Base-by-base conservation (phyloP, 2,888 invertebrate genomes). In the Melanostoma scalare region DNA sequence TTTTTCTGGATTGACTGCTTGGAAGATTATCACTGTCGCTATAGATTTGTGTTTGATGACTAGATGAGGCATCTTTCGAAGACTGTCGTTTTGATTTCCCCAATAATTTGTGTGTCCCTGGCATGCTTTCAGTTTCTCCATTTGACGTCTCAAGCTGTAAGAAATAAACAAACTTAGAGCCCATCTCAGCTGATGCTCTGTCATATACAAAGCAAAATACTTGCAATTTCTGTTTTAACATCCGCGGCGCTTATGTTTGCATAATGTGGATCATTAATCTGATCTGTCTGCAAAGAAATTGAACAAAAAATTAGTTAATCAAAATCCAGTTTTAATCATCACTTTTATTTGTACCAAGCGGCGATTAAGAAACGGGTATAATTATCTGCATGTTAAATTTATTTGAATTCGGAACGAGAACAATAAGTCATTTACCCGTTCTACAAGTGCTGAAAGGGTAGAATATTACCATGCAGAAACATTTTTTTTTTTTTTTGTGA, bases 211-310 rank as follows among this genome's bases (percentile, higher is more conserved):
- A 33, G 6, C 35, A 71, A 55, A 36, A 73, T 86, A 90, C 90
- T 90, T 88, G 89, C 90, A 87, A 90, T 89, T 89, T 90, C 90
- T 56, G 90, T 90, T 88, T 90, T 90, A 80, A 90, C 90, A 88
- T 90, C 90, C 67, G 90, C 90, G 72, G 90, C 90, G 71, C 89
- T 89, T 73, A 90, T 90, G 85, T 88, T 90, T n/a, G 46, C 58
- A 3, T 71, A 84, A 58, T 84, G 74, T 42, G 73, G 53, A 48
- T 79, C 74, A 31, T 79, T 60, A 38, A 10, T 40, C 48, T 67
- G 71, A 6, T 61, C 55, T 38, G 65, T 50, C 84, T 79, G 67
- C 44, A 74, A 55, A 30, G 44, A 8, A 48, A 53, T 3, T 42
- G 48, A 73, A 68, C 30, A 40, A 33, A n/a, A 65, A n/a, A 71